Evolutionary conservation across 2,888 invertebrate species (phyloP).

Genomic region (Oligia latruncula): DNA sequence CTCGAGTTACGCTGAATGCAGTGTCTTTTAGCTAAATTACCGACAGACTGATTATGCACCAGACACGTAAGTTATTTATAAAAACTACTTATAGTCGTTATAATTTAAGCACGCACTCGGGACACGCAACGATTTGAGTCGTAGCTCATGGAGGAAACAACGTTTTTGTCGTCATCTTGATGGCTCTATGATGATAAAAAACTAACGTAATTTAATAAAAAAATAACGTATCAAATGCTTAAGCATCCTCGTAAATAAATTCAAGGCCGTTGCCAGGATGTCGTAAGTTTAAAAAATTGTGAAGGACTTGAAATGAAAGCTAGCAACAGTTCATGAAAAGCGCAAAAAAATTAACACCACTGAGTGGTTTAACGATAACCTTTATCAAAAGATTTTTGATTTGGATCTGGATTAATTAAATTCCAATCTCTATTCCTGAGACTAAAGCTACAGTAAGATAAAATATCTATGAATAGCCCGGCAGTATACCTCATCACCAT

Average conservation of each 20-base stretch:
- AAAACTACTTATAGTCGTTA: constrained; percentile 26
- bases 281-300: background rate
- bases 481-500: background rate
- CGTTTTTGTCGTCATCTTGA: background rate
- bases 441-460: background rate
- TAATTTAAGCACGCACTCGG: constrained; percentile 37
- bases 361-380: background rate
- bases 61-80: constrained; percentile 21
- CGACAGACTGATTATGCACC: constrained; percentile 33
- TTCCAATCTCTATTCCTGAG: no score
- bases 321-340: background rate
- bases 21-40: constrained; percentile 41
- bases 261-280: background rate
- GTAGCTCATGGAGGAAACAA: constrained; percentile 4
- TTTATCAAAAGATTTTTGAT: background rate
- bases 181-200: constrained; percentile 10
- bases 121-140: constrained; percentile 14
- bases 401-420: background rate
- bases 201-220: no score
- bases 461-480: background rate
- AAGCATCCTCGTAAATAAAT: background rate
- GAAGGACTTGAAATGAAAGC: background rate
- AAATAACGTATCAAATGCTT: background rate
- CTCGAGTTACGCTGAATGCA: constrained; percentile 39
- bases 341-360: no score